Conservation (phyloP, 2,888 invertebrate species). For the Cantharis nigra region DNA sequence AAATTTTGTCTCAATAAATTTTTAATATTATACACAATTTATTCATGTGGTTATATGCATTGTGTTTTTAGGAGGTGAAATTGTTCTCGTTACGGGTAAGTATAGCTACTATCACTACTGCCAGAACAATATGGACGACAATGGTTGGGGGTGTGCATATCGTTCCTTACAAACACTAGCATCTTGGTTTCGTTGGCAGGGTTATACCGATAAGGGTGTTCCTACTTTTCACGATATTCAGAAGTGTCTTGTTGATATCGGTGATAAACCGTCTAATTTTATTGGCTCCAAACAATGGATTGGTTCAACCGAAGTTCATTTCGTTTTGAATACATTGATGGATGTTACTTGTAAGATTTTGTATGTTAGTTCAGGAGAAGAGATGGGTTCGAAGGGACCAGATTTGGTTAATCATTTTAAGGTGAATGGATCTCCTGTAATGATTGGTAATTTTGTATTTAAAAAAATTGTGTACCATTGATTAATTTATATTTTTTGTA, state of each 20-base stretch:
- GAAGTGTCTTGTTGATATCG: slow-evolving; percentile 90
- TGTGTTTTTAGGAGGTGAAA: slow-evolving; percentile 55
- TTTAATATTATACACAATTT: not conserved
- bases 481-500: slow-evolving; percentile 48
- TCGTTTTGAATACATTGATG: slow-evolving; percentile 82
- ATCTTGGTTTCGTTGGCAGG: slow-evolving; percentile 91
- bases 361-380: slow-evolving; percentile 83
- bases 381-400: slow-evolving; percentile 76
- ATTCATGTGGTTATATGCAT: not conserved
- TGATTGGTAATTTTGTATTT: slow-evolving; percentile 79
- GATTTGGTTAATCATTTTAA: slow-evolving; percentile 90
- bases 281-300: slow-evolving; percentile 95
- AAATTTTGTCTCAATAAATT: not conserved
- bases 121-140: slow-evolving; percentile 87
- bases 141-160: slow-evolving; percentile 99
- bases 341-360: slow-evolving; percentile 80
- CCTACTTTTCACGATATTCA: slow-evolving; percentile 87
- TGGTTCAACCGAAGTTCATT: slow-evolving; percentile 96
- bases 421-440: slow-evolving; percentile 92
- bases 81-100: slow-evolving; percentile 74
- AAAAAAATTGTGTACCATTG: not conserved
- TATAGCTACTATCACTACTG: slow-evolving; percentile 97
- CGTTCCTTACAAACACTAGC: slow-evolving; percentile 94
- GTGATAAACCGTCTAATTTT: slow-evolving; percentile 88
- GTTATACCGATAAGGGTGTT: slow-evolving; percentile 73